phyloP scores from a whole-genome alignment of 92 coral and sea anemone species.

The Porites rus region DNA sequence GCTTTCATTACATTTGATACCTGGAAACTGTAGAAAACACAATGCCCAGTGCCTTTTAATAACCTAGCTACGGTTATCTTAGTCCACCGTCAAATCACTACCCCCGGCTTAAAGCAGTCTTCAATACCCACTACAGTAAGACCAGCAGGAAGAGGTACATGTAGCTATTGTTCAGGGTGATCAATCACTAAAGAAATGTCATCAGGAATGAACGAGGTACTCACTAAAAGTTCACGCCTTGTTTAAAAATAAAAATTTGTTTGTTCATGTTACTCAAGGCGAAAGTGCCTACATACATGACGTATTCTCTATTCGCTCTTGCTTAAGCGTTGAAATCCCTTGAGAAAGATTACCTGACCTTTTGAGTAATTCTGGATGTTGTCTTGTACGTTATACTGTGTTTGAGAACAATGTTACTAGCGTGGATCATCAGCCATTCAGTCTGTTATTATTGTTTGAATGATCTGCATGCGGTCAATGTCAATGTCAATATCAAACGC shows the following conservation, averaged over 20 bases:
- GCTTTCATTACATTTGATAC: too few relatives aligned
- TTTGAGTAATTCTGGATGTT: too few relatives aligned
- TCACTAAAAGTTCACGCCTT: constrained; percentile 1
- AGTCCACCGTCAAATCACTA: background rate
- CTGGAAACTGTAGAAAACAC: too few relatives aligned
- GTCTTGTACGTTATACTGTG: background rate
- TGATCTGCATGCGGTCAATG: background rate
- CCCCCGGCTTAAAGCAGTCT: background rate
- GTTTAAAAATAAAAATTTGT: too few relatives aligned
- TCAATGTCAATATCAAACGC: background rate
- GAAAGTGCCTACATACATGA: background rate
- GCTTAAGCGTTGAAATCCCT: background rate
- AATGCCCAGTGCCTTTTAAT: too few relatives aligned
- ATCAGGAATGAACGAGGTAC: background rate
- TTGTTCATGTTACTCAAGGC: background rate
- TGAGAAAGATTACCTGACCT: background rate
- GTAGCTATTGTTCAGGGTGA: background rate
- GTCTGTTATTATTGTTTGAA: background rate
- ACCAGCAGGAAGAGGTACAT: background rate
- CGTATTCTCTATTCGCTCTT: background rate
- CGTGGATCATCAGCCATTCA: background rate
- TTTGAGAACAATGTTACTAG: background rate
- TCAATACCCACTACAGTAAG: background rate
- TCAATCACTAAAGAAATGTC: background rate
- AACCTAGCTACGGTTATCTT: background rate